Base-by-base conservation (phyloP, 1,140 invertebrate genomes). In the Patella vulgata region DNA sequence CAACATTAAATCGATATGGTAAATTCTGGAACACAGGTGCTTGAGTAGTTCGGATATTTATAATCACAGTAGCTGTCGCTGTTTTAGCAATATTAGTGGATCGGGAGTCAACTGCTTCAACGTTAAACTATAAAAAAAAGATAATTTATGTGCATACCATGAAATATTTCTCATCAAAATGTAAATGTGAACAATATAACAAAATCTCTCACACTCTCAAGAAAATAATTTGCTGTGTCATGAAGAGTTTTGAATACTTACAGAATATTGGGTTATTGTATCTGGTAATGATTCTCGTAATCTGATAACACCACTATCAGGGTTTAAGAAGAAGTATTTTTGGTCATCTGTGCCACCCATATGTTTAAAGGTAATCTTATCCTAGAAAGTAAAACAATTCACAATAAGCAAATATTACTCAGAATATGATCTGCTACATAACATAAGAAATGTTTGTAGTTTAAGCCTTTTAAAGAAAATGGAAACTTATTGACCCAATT, bases 261-360 rank as follows among this genome's bases (percentile, higher is more conserved):
- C 62, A 27, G 40, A 28, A 33, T 59, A 64, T 36, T 64, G 62
- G 25, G 43, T 59, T 14, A 28, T 23, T 21, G 56, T n/a, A 19
- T 55, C 51, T 31, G 14, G 39, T 5, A 59, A 39, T 19, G 55
- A 25, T 8, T 23, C 31, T 21, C 30, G 25, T n/a, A 73, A 56
- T 12, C 51, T 50, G 28, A 77, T 68, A 47, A 30, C 48, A 9
- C 75, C 75, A 54, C 42, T 77, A 21, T 72, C 59, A n/a, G 70
- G 68, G 50, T 71, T 57, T 0, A 80, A 57, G 44, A 57, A 74
- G 71, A 80, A 80, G 46, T 69, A 68, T 27, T 74, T 30, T 46
- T 57, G 33, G 12, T 68, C 74, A 23, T 36, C 50, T 0, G 19
- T 53, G 17, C 54, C 63, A 23, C 68, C 73, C 17, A 53, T 51